A percentile compares a stretch with the other conserved stretches of the same genome.
These are phyloP conservation scores for Campopleginae sp. DNA, from an alignment of 2,888 invertebrate species.

Conservation along the genomic window DNA sequence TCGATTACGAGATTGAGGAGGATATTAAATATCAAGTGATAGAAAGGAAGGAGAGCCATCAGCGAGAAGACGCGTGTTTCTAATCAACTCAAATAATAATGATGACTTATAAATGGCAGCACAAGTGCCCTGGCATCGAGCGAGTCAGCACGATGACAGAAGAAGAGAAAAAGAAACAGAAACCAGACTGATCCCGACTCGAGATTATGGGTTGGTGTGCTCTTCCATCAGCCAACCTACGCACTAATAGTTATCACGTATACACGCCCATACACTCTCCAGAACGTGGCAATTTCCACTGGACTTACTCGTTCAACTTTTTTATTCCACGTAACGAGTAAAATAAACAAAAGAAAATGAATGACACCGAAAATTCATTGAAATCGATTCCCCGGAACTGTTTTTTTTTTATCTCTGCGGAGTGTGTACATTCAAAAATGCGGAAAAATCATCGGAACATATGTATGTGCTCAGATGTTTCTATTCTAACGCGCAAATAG, in stretches of 20 bases:
- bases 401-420: too few species aligned
- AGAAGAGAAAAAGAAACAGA: conserved; percentile 30
- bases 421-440: neutral
- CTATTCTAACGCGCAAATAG: neutral
- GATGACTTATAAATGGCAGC: conserved; percentile 80
- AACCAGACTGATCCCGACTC: conserved; percentile 79
- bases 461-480: neutral
- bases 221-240: conserved; percentile 72
- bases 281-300: conserved; percentile 46
- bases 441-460: neutral
- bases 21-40: conserved; percentile 57
- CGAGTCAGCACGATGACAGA: conserved; percentile 27
- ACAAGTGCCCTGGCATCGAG: conserved; percentile 59
- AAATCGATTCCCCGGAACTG: neutral
- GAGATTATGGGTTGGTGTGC: conserved; percentile 76
- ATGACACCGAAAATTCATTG: conserved; percentile 34
- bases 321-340: conserved; percentile 19
- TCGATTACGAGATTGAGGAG: conserved; percentile 49
- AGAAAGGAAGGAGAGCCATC: conserved; percentile 47
- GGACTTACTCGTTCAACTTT: conserved; percentile 24
- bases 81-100: conserved; percentile 80
- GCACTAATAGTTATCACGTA: conserved; percentile 69
- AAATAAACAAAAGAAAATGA: neutral
- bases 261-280: conserved; percentile 46
- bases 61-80: conserved; percentile 74